Evolutionary conservation across 2,888 invertebrate species (phyloP), one percentile per base, ranked within the genome.

Genomic region (Aelia acuminata): DNA sequence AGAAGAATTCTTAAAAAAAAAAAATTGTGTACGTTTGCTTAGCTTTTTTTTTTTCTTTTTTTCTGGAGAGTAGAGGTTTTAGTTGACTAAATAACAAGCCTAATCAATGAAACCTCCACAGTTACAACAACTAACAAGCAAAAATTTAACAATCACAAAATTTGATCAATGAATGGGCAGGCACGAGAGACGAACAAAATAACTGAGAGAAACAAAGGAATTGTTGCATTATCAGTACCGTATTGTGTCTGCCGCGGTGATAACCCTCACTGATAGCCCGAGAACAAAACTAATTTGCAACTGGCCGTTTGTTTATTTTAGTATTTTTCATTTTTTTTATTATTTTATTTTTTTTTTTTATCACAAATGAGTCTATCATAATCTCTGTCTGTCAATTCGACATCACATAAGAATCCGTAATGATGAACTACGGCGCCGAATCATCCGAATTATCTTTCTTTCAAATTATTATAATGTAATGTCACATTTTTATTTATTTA

Each of bases 211-310:
- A n/a, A 80, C 43, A 80, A 80, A 80, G n/a, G 2, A n/a, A 75
- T 75, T 75, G 35, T 80, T 80, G 80, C 43, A 80, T n/a, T 80
- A 80, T 80, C 80, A 11, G 22, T 43, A 20, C 39, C 20, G 22
- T 80, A 43, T 43, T 43, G 80, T 75, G 80, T 80, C 80, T 80
- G 80, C 43, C 43, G 2, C 11, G 10, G 0, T 4, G 80, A 80
- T 80, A 80, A 80, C 80, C 80, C 13, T 80, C 0, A 15, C n/a
- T n/a, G 80, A 80, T 80, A 80, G 43, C 80, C 80, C 43, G 11
- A 43, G 22, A 80, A 80, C 80, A 80, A 43, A 80, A 80, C 80
- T 13, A 80, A 80, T 80, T 80, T 80, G 80, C 43, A 43, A 80
- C 39, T 43, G 43, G 3, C 80, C 10, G 0, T 80, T 80, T 80